Conservation (phyloP, 23 tunicate genomes). For the Styela plicata region DNA sequence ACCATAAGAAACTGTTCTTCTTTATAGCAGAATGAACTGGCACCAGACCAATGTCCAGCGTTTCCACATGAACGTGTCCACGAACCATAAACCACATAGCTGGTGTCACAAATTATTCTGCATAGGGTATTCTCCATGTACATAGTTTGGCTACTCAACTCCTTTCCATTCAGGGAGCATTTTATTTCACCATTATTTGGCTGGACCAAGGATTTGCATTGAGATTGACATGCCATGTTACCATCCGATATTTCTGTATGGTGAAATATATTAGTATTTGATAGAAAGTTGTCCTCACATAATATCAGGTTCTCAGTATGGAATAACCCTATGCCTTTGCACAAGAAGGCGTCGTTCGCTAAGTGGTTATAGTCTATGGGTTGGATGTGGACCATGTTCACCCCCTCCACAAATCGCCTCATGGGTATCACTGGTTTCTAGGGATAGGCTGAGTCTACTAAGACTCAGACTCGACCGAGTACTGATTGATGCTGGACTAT, state of each 20-base stretch:
- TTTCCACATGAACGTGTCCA: conserved; percentile 3
- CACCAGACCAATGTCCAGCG: conserved; percentile 38
- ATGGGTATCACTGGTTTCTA: too few species aligned
- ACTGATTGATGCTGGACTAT: too few species aligned
- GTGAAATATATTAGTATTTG: too few species aligned
- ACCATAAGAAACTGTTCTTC: conserved; percentile 39
- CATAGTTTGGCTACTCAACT: neutral
- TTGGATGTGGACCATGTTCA: too few species aligned
- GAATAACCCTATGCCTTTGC: too few species aligned
- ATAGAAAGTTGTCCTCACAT: too few species aligned
- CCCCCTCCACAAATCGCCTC: too few species aligned
- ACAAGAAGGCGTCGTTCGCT: too few species aligned
- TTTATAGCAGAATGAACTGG: conserved; percentile 24
- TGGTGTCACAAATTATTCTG: conserved; percentile 15
- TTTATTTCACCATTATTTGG: conserved; percentile 21
- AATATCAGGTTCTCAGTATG: too few species aligned
- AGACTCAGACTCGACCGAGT: too few species aligned
- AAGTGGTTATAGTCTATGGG: too few species aligned
- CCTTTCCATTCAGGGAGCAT: neutral
- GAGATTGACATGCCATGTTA: conserved; percentile 22
- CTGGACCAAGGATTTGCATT: conserved; percentile 5
- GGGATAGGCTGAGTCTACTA: too few species aligned
- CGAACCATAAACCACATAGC: conserved; percentile 20
- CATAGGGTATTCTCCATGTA: conserved; percentile 14
- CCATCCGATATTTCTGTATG: neutral